Evolutionary conservation across 2,113 vertebrate genomes (phyloP).

Genomic region (Anser brachyrhynchus): DNA sequence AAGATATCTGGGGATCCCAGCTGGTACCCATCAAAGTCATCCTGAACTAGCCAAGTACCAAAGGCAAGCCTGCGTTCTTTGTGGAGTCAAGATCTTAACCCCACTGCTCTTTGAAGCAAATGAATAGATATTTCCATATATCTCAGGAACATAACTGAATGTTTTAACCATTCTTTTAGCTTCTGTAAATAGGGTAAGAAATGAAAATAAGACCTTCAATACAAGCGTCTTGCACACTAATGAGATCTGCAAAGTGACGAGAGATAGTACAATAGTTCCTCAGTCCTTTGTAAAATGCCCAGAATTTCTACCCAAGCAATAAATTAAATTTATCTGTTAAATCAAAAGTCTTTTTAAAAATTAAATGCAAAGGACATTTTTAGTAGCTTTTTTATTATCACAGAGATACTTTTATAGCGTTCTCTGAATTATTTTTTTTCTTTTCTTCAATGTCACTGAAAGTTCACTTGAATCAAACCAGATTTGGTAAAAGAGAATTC

Average conservation of each 20-base stretch:
- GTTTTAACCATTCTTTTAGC: neutral
- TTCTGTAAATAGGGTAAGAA: neutral
- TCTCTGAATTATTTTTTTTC: neutral
- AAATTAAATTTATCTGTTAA: constrained; percentile 58
- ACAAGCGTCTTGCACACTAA: neutral
- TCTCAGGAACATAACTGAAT: neutral
- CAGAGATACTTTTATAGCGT: neutral
- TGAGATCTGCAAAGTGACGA: constrained; percentile 23
- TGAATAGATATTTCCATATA: neutral
- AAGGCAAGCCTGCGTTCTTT: neutral
- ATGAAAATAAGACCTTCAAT: neutral
- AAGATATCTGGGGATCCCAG: neutral
- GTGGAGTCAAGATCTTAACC: neutral
- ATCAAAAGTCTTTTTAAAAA: constrained; percentile 41
- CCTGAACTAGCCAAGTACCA: neutral
- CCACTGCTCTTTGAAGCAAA: neutral
- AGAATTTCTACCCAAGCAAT: constrained; percentile 25
- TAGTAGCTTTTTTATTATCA: constrained; percentile 54
- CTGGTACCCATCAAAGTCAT: no score
- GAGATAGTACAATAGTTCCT: neutral
- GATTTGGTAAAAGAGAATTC: constrained; percentile 2
- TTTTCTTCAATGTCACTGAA: constrained; percentile 28
- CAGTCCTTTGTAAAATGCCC: constrained; percentile 28
- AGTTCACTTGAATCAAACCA: constrained; percentile 7
- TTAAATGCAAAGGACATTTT: constrained; percentile 53